A percentile compares a stretch with the other conserved stretches of the same genome.
Conservation (phyloP, 2,888 invertebrate species). For the Ramazzottius varieornatus region DNA sequence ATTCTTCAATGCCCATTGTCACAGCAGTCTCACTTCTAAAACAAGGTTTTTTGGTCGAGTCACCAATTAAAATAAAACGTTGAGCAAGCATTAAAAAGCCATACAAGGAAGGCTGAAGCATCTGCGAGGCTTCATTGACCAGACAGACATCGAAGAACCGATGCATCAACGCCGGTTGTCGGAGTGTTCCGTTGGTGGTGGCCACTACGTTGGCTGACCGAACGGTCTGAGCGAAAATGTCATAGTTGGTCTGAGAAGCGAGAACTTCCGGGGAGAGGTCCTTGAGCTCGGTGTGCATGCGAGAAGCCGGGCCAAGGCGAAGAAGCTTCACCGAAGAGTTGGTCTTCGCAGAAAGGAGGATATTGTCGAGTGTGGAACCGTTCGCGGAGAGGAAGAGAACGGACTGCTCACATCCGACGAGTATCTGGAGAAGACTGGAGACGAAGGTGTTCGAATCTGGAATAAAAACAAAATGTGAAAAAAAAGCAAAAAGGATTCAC, state of each 20-base stretch:
- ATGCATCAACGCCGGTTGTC: not conserved
- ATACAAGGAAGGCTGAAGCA: not conserved
- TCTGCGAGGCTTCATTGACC: not conserved
- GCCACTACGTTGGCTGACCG: not conserved
- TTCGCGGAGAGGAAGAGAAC: not conserved
- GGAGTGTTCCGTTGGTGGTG: not conserved
- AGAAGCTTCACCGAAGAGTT: not conserved
- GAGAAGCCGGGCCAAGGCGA: not conserved
- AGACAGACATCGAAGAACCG: not conserved
- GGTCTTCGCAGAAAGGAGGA: not conserved
- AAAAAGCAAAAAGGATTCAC: not conserved
- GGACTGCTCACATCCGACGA: not conserved
- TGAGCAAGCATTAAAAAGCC: not conserved
- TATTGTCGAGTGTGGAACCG: not conserved
- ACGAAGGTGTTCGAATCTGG: not conserved
- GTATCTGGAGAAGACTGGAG: not conserved
- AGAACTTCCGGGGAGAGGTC: not conserved
- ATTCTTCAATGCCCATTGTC: not conserved
- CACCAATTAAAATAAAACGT: not conserved
- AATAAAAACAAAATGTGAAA: not conserved
- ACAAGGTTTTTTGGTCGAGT: not conserved
- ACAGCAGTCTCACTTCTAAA: not conserved
- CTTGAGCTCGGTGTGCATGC: not conserved
- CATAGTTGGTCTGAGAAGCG: not conserved
- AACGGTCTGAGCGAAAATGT: not conserved